Evolutionary conservation across 2,113 vertebrate species (phyloP).

Genomic region (Eretmodus cyanostictus): DNA sequence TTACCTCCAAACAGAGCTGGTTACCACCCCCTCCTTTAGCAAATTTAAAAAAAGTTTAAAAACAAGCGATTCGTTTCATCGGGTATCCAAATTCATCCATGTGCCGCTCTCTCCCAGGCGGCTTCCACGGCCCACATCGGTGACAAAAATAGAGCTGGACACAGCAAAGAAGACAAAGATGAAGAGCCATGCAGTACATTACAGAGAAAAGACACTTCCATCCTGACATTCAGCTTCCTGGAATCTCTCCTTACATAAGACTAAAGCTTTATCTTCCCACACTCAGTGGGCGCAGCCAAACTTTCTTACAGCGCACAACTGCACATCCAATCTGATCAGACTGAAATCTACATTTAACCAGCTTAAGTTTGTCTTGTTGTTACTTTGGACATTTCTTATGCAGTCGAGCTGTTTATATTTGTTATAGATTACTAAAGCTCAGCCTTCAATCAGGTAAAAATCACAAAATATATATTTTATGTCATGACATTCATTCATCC

Average conservation of each 20-base stretch:
- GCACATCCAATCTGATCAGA: background rate
- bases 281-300: constrained; percentile 32
- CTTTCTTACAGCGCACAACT: background rate
- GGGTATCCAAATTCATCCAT: background rate
- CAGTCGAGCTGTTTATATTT: background rate
- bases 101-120: background rate
- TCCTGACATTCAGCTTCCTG: constrained; percentile 24
- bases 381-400: background rate
- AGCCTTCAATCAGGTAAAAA: background rate
- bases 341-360: background rate
- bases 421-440: background rate
- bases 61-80: background rate
- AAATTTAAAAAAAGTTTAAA: background rate
- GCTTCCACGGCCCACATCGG: constrained; percentile 18
- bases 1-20: background rate
- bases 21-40: background rate
- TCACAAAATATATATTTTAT: background rate
- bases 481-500: background rate
- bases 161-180: constrained; percentile 1
- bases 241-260: constrained; percentile 53
- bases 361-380: background rate
- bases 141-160: constrained; percentile 40
- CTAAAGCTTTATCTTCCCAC: constrained; percentile 35
- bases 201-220: background rate
- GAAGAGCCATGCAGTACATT: background rate